Evolutionary conservation across 2,113 vertebrate species (phyloP).

Genomic region (Coptodon bakossiorum): DNA sequence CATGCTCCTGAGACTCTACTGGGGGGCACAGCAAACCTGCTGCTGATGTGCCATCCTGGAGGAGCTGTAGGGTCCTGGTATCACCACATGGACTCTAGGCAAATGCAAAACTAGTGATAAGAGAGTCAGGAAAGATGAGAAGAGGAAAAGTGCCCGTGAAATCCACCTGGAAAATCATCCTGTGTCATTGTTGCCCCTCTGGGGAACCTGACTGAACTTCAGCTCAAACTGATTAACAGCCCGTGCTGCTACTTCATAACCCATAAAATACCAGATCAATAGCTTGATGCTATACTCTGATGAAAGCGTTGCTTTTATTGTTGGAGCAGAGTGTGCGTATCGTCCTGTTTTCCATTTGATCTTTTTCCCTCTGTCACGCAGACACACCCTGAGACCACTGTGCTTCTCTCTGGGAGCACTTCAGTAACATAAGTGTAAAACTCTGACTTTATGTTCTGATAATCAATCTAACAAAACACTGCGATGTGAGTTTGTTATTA

Average conservation of each 20-base stretch:
- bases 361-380: background rate
- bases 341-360: background rate
- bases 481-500: background rate
- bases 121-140: background rate
- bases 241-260: background rate
- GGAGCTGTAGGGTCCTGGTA: background rate
- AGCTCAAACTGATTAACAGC: background rate
- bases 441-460: background rate
- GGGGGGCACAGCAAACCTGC: background rate
- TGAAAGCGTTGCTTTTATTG: background rate
- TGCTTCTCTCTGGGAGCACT: background rate
- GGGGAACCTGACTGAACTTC: background rate
- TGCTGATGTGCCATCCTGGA: background rate
- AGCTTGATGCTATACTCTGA: background rate
- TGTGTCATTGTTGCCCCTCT: fast-evolving
- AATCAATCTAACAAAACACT: background rate
- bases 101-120: background rate
- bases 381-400: background rate
- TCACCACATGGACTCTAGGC: background rate
- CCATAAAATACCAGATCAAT: background rate
- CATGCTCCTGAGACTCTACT: background rate
- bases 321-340: background rate
- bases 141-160: background rate
- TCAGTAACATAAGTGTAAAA: background rate
- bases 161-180: background rate